These are phyloP conservation scores for Stercorarius parasiticus DNA, from an alignment of 2,113 vertebrate species.

Conservation along the genomic window DNA sequence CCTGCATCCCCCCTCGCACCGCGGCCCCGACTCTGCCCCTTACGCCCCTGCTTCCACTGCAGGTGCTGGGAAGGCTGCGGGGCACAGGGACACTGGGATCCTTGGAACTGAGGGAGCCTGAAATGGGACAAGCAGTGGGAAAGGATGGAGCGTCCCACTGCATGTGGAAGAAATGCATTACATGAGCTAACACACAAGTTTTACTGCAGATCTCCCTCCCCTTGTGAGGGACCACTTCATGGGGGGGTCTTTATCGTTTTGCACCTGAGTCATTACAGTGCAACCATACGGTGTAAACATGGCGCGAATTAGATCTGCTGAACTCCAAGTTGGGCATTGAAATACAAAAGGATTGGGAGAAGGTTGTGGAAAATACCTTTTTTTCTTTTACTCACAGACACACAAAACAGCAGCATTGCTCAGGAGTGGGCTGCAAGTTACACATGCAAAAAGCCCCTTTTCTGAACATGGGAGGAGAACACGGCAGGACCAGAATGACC, in stretches of 20 bases:
- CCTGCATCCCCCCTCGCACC: fast-evolving
- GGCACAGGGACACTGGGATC: neutral
- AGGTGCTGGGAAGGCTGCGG: neutral
- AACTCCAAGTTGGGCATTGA: neutral
- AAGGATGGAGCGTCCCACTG: neutral
- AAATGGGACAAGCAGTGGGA: neutral
- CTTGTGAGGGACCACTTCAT: neutral
- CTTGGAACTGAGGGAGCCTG: neutral
- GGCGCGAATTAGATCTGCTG: fast-evolving
- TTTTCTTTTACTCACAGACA: neutral
- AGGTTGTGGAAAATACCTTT: neutral
- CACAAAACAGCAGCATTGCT: neutral
- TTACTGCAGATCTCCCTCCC: neutral
- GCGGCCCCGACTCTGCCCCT: neutral
- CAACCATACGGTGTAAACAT: neutral
- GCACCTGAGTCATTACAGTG: neutral
- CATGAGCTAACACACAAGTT: neutral
- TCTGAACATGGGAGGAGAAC: neutral
- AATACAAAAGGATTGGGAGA: neutral
- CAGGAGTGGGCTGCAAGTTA: neutral
- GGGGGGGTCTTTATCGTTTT: neutral
- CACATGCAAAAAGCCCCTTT: neutral
- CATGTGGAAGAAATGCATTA: fast-evolving
- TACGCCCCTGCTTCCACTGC: neutral
- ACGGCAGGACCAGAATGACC: neutral